Base-by-base conservation (phyloP, 2,888 invertebrate genomes). In the Elmis aenea region DNA sequence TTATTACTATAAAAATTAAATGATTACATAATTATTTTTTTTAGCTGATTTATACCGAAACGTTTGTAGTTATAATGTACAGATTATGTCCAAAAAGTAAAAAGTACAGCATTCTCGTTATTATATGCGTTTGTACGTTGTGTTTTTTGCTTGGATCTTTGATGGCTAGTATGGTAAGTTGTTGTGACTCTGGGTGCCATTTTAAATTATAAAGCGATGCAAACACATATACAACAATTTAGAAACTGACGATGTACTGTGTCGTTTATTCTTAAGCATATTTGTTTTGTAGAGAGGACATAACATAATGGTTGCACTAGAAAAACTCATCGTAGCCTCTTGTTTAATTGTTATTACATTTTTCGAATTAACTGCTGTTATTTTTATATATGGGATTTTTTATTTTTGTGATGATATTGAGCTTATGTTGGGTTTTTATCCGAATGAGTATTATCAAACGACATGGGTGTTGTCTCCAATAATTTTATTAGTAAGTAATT, bases 331-430 rank as follows among this genome's bases (percentile, higher is more conserved):
- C 18, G 33, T 40, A 5, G 39, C 22, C 14, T 16, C 32, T 3
- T 26, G 37, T 29, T 25, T 46, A 12, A 22, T 16, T 10, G 8
- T 37, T 2, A 29, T 40, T 16, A 23, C 40, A 9, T 5, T 44
- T 2, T 42, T 42, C n/a, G 52, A 52, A 36, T 13, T 42, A 1
- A 10, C 36, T 10, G 47, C 47, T 10, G 39, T 51, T 5, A 21
- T 39, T 8, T 52, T 45, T 26, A 21, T 48, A 10, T 51, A 52
- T 20, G 45, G 50, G 8, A 28, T 52, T 21, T 15, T 20, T 3
- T 44, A 48, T 12, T 51, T 50, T 26, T 46, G 42, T 11, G 52
- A 52, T 26, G 50, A 52, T 23, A 43, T 52, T 18, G 49, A 47
- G 13, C 49, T 51, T 26, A 51, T 49, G 49, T 22, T 52, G 20